Evolutionary conservation across 2,797 vertebrate species (phyloP), one percentile per base, ranked within the genome.

Genomic region (Cossypha heuglini): DNA sequence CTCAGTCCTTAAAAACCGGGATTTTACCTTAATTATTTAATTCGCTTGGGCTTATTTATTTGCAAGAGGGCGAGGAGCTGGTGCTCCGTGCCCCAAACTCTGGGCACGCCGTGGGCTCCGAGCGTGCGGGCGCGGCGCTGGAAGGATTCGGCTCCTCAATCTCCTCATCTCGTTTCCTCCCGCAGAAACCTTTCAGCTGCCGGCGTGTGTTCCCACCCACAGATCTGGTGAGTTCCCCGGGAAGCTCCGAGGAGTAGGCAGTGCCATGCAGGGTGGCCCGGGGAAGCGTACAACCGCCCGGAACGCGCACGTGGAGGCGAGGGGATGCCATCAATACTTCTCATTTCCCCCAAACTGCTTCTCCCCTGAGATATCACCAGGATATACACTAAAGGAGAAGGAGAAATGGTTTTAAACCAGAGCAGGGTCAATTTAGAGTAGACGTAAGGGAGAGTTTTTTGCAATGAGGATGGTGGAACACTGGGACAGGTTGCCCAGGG

Each of bases 191-290:
- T 63, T 18, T 66, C 92, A 21, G 81, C 92, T 90, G 81, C 45
- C 87, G 89, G 90, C 59, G 3, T 1, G 78, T 21, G 4, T 52
- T 85, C 25, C 94, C 96, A 74, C 96, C 92, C 64, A 73, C 90
- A 5, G 85, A 51, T 3, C 5, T 5, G 51, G 90, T 29, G 90
- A 40, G 75, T 90, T 91, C 90, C 94, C 75, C 7, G 87, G 93
- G 96, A 85, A 94, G 96, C 94, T 87, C 94, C 61, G 12, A 62
- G 85, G 94, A 94, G 90, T 85, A 51, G 90, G 87, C 88, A 95
- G 85, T 62, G 87, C 87, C 89, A 81, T 42, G 26, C 77, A 5
- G 59, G 77, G 48, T 29, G 83, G 72, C 43, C 88, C 66, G 52
- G 80, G 63, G 72, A 16, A 85, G 79, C 2, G 1, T 52, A 86